Percentiles rank a stretch among this genome's conserved stretches.
These are phyloP conservation scores for Cheilosia impressa DNA, from an alignment of 2,888 invertebrate species.

Conservation along the genomic window DNA sequence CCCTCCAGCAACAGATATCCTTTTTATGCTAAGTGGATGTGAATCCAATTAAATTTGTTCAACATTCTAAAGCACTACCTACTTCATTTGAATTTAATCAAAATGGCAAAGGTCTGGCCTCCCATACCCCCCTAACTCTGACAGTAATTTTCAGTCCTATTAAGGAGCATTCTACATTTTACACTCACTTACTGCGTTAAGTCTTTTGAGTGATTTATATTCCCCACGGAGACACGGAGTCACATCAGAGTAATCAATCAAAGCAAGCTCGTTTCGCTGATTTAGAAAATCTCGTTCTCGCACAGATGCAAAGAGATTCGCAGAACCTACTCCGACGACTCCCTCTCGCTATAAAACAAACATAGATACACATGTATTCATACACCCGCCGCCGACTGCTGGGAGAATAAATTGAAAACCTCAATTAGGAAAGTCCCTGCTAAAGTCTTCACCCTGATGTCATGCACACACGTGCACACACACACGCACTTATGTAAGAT, in stretches of 20 bases:
- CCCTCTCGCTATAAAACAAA: constrained; percentile 13
- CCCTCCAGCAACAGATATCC: too few relatives aligned
- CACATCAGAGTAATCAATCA: constrained; percentile 66
- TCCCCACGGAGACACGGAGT: constrained; percentile 51
- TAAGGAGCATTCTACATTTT: constrained; percentile 35
- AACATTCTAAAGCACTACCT: not conserved
- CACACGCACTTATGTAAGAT: constrained; percentile 28
- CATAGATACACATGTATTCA: constrained; percentile 7
- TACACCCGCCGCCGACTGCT: not conserved
- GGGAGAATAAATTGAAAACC: constrained; percentile 66
- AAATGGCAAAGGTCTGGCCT: not conserved
- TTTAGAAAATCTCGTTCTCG: constrained; percentile 52
- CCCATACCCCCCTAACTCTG: not conserved
- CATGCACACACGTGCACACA: constrained; percentile 17
- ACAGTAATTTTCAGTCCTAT: constrained; percentile 45
- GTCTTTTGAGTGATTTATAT: constrained; percentile 63
- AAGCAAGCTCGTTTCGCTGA: constrained; percentile 61
- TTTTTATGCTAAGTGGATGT: too few relatives aligned
- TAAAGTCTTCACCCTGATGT: constrained; percentile 26
- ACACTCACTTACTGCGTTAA: constrained; percentile 22
- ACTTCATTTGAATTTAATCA: constrained; percentile 24
- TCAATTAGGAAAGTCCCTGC: constrained; percentile 59
- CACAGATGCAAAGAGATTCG: constrained; percentile 47
- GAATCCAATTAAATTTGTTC: not conserved
- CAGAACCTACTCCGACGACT: not conserved